Base-by-base conservation (phyloP, 2,888 invertebrate genomes). In the Piscicola geometra region DNA sequence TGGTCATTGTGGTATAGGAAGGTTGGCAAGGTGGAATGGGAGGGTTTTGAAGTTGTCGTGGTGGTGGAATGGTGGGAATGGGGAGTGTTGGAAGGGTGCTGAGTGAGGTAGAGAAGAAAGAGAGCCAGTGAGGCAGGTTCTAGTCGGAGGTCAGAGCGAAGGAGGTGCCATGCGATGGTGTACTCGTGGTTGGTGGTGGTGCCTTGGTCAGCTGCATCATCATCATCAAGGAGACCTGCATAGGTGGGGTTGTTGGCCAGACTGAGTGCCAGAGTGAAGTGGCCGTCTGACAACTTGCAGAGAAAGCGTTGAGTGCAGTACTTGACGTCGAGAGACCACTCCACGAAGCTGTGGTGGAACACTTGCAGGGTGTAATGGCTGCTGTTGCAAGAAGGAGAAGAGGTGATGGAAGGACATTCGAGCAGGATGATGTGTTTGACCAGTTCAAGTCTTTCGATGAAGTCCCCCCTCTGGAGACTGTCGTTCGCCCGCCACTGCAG, bases 241-340 rank as follows among this genome's bases (percentile, higher is more conserved):
- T 18, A 56, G 25, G 3, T 5, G n/a, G 15, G 5, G n/a, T 56
- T 56, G 33, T 30, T 32, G 89, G 87, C 85, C 73, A 93, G 85
- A 78, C 86, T 83, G 90, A 94, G 91, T 33, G 84, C 84, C 75
- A 85, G 77, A 83, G 84, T 83, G 21, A 83, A 91, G 85, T 96
- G 95, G 0, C 96, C 96, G 81, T 93, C 92, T 73, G 90, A 88
- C 5, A 92, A 83, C 75, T 78, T 81, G 78, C 85, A 96, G 79
- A 96, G 88, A 86, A 94, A 97, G 81, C 94, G 92, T 81, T 94
- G 91, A 0, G 96, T 97, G 85, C 96, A 95, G 83, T 97, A 95
- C 86, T 97, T 97, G n/a, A 97, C 95, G 85, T 97, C 97, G 74
- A 93, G 87, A 80, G 97, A 87, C 97, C 97, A 97, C 83, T 92